Percentiles rank a stretch among this genome's conserved stretches.
phyloP scores from a whole-genome alignment of 2,888 invertebrate species.

The Pristionchus fissidentatus region DNA sequence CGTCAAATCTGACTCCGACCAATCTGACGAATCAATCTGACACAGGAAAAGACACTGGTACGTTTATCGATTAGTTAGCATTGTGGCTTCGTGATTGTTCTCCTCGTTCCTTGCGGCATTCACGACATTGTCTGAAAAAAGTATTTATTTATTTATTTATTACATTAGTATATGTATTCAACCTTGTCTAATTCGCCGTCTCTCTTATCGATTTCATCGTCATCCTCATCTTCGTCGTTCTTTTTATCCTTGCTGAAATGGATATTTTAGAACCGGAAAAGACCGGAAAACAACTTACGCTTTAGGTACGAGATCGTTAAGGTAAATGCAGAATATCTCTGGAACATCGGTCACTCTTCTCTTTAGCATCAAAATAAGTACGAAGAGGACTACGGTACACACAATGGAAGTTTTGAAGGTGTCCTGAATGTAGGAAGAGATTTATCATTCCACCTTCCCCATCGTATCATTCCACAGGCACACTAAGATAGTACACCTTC shows the following conservation, averaged over 20 bases:
- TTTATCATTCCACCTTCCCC: too few species aligned
- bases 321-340: conserved; percentile 20
- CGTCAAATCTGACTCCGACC: too few species aligned
- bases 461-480: too few species aligned
- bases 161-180: not conserved
- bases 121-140: not conserved
- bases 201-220: not conserved
- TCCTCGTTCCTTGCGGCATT: not conserved
- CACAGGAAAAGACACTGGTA: too few species aligned
- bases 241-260: not conserved
- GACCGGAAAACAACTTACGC: too few species aligned
- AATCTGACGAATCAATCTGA: too few species aligned
- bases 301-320: conserved; percentile 19
- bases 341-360: not conserved
- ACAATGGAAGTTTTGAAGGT: not conserved
- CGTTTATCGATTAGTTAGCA: conserved; percentile 21
- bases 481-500: too few species aligned
- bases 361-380: not conserved
- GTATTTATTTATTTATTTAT: too few species aligned
- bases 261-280: not conserved
- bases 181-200: not conserved
- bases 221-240: not conserved
- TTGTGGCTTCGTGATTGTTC: conserved; percentile 15
- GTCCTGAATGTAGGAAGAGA: not conserved
- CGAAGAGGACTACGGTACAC: not conserved